phyloP scores from a whole-genome alignment of 2,888 invertebrate species.

The Bellardia pandia region DNA sequence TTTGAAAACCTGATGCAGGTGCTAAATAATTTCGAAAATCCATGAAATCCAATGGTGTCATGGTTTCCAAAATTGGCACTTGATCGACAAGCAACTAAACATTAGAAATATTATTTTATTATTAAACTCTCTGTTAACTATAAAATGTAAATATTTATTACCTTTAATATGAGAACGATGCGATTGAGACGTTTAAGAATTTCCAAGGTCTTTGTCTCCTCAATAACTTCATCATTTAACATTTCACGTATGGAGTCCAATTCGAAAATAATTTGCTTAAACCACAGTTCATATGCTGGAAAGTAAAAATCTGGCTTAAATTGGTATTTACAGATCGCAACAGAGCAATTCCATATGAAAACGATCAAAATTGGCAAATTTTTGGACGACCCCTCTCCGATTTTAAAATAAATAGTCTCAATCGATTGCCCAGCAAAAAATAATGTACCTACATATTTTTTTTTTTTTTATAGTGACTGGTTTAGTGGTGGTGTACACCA shows the following conservation, averaged over 20 bases:
- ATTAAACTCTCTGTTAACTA: not conserved
- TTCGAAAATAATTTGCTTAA: slow-evolving; percentile 99
- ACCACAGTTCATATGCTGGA: slow-evolving; percentile 98
- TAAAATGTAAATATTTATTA: slow-evolving; percentile 81
- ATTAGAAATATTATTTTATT: not conserved
- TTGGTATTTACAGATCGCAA: too few relatives aligned
- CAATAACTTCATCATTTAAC: slow-evolving; percentile 90
- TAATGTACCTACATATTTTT: too few relatives aligned
- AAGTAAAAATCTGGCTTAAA: not conserved
- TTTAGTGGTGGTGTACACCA: too few relatives aligned
- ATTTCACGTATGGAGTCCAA: slow-evolving; percentile 95
- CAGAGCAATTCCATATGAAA: too few relatives aligned
- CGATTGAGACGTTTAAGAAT: slow-evolving; percentile 96
- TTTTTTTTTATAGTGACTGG: too few relatives aligned
- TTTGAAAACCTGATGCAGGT: slow-evolving; percentile 99
- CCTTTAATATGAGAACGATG: slow-evolving; percentile 96
- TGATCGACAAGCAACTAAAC: slow-evolving; percentile 96
- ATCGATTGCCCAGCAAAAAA: too few relatives aligned
- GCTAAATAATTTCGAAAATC: slow-evolving; percentile 97
- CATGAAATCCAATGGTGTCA: slow-evolving; percentile 99
- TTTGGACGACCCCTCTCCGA: too few relatives aligned
- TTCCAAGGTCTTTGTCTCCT: slow-evolving; percentile 96
- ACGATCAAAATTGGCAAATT: too few relatives aligned
- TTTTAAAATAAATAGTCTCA: too few relatives aligned
- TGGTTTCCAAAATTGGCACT: slow-evolving; percentile 98